These are phyloP conservation scores for Brachionus plicatilis DNA, from an alignment of 1,140 invertebrate species.

Conservation along the genomic window DNA sequence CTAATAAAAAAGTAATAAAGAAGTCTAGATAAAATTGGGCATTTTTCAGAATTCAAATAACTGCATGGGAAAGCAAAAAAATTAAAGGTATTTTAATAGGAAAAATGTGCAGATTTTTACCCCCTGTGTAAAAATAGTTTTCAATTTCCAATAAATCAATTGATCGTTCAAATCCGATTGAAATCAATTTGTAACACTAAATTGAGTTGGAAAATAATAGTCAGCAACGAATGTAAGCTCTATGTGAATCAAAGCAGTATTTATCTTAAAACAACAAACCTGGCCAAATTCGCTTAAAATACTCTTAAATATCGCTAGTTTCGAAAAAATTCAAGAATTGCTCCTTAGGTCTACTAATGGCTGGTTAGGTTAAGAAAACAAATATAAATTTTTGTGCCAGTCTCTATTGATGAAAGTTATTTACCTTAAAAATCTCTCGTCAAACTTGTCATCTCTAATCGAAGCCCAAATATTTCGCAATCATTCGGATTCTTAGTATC, in stretches of 20 bases:
- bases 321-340: background rate
- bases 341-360: background rate
- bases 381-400: background rate
- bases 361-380: background rate
- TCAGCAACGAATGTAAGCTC: background rate
- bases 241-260: constrained; percentile 15
- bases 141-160: background rate
- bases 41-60: background rate
- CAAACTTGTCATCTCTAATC: background rate
- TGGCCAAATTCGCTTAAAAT: background rate
- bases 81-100: background rate
- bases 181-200: background rate
- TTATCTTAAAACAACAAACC: constrained; percentile 1
- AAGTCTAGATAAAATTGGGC: background rate
- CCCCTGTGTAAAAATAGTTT: background rate
- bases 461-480: background rate
- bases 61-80: background rate
- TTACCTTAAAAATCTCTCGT: background rate
- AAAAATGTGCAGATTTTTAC: background rate
- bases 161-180: background rate
- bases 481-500: background rate
- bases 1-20: background rate
- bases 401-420: background rate
- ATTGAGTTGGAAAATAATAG: background rate
- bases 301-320: background rate